Conservation (phyloP, 2,888 invertebrate genomes). For the Conus canariensis region DNA sequence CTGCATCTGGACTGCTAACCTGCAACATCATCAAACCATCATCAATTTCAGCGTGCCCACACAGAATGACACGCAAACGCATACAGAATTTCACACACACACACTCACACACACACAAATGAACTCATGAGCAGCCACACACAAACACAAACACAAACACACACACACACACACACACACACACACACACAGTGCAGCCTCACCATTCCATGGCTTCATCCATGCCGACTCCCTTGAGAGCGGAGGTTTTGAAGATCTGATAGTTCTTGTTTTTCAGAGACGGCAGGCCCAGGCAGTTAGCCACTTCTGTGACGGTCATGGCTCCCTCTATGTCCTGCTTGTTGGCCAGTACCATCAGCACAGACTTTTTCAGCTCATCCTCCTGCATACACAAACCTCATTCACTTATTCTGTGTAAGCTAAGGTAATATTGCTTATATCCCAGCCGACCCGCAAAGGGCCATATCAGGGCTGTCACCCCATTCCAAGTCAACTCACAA, state of each 20-base stretch:
- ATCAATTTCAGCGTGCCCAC: too few relatives aligned
- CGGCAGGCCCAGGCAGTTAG: conserved; percentile 96
- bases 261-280: conserved; percentile 97
- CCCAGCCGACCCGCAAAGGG: too few relatives aligned
- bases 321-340: conserved; percentile 99
- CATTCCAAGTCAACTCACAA: too few relatives aligned
- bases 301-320: conserved; percentile 96
- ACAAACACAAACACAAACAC: neutral
- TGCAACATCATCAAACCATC: conserved; percentile 9
- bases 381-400: conserved; percentile 83
- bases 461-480: too few relatives aligned
- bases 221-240: conserved; percentile 97
- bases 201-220: conserved; percentile 99
- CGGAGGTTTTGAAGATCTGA: conserved; percentile 99
- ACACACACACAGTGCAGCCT: conserved; percentile 39
- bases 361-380: conserved; percentile 96
- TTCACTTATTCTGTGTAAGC: neutral
- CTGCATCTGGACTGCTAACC: conserved; percentile 26
- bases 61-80: too few relatives aligned
- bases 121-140: conserved; percentile 1
- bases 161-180: neutral
- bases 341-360: conserved; percentile 97
- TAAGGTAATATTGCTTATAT: too few relatives aligned
- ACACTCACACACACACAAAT: neutral
- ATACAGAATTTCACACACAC: neutral